These are phyloP conservation scores for Potamarius usumacintae DNA, from an alignment of 2,113 vertebrate genomes.

Conservation along the genomic window DNA sequence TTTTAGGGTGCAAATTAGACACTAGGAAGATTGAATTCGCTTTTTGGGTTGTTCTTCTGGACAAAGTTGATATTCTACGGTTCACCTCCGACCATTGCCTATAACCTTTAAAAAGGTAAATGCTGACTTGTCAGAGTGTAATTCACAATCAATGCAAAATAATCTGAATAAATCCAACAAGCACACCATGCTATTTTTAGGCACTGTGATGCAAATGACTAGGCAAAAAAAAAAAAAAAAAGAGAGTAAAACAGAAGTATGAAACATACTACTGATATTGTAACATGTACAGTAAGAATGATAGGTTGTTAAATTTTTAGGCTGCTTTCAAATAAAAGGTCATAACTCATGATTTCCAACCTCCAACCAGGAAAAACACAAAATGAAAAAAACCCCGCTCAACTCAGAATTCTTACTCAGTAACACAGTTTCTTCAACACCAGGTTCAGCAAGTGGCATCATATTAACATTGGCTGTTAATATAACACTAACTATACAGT, in stretches of 20 bases:
- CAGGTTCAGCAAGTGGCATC: background rate
- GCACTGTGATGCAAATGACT: background rate
- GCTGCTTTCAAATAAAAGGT: background rate
- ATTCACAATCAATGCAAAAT: background rate
- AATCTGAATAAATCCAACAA: background rate
- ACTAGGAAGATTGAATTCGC: no score
- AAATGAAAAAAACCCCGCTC: background rate
- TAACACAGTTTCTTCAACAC: background rate
- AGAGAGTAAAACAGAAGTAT: background rate
- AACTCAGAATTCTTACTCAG: background rate
- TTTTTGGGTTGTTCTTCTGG: no score
- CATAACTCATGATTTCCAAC: background rate
- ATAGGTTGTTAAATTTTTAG: background rate
- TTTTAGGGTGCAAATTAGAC: no score
- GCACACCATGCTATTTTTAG: background rate
- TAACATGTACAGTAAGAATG: background rate
- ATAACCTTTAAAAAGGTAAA: no score
- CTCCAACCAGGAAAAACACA: background rate
- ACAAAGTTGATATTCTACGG: no score
- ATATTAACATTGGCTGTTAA: no score
- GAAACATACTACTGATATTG: slow-evolving; percentile 1
- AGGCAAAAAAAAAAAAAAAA: background rate
- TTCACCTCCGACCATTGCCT: no score
- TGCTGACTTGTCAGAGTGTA: background rate
- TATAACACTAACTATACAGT: background rate